phyloP scores from a whole-genome alignment of 2,113 vertebrate species.

The Cephalopholis sonnerati region DNA sequence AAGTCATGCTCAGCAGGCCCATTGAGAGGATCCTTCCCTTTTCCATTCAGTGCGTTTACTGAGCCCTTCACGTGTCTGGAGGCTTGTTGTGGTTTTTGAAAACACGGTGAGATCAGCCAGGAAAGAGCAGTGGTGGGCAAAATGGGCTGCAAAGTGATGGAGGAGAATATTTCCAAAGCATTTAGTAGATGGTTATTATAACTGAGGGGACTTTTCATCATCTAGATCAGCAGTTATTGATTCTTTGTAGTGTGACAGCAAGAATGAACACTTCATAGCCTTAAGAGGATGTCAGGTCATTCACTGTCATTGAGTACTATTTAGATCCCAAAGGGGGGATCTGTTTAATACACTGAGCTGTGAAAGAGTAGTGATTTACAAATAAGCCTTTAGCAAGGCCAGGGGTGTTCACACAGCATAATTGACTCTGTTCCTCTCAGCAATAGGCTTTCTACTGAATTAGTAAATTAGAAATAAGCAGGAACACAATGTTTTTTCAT shows the following conservation, averaged over 20 bases:
- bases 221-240: constrained; percentile 39
- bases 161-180: constrained; percentile 28
- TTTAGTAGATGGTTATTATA: constrained; percentile 18
- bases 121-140: not conserved
- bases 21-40: constrained; percentile 50
- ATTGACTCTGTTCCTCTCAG: constrained; percentile 7
- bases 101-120: constrained; percentile 10
- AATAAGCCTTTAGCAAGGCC: not conserved
- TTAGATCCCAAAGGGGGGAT: constrained; percentile 40
- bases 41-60: constrained; percentile 47
- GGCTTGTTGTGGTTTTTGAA: constrained; percentile 24
- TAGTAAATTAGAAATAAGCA: not conserved
- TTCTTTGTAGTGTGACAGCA: constrained; percentile 37
- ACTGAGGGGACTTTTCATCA: not conserved
- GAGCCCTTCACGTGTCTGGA: constrained; percentile 20
- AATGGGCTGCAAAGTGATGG: constrained; percentile 3
- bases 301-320: constrained; percentile 25
- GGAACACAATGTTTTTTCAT: not conserved
- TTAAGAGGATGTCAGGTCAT: constrained; percentile 25
- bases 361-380: not conserved
- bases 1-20: constrained; percentile 64
- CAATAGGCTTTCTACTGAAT: not conserved
- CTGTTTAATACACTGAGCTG: constrained; percentile 13
- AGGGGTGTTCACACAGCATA: not conserved
- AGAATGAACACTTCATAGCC: constrained; percentile 19